phyloP scores from a whole-genome alignment of 2,113 vertebrate species.

The Triplophysa dalaica region DNA sequence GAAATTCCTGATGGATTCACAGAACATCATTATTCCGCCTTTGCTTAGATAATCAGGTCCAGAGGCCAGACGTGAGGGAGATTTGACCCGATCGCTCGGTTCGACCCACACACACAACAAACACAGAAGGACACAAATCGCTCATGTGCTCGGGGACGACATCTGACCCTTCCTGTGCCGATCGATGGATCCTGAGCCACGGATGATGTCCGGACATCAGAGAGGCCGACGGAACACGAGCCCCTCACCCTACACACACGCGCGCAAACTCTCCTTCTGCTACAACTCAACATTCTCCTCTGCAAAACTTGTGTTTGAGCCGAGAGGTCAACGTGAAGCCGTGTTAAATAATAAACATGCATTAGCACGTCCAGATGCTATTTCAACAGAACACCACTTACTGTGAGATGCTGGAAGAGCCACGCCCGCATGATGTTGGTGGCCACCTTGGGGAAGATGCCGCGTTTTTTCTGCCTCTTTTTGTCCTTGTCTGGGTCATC shows the following conservation, averaged over 20 bases:
- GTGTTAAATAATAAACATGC: no score
- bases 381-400: constrained; percentile 69
- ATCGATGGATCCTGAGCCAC: constrained; percentile 91
- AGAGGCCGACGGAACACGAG: constrained; percentile 80
- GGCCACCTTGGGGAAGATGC: constrained; percentile 99
- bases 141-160: constrained; percentile 72
- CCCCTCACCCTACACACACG: constrained; percentile 1
- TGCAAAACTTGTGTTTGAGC: no score
- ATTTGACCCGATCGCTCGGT: neutral
- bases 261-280: neutral
- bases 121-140: constrained; percentile 55
- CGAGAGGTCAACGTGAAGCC: no score
- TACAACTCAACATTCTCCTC: neutral
- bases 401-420: constrained; percentile 99
- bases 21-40: constrained; percentile 98
- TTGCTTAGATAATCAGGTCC: constrained; percentile 95
- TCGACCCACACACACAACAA: neutral
- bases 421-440: constrained; percentile 99
- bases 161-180: constrained; percentile 83
- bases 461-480: constrained; percentile 98
- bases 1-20: constrained; percentile 99
- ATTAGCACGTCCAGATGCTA: no score
- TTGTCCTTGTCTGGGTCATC: constrained; percentile 99
- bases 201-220: constrained; percentile 93
- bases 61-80: constrained; percentile 74